Evolutionary conservation across 1,140 invertebrate species (phyloP).

Genomic region (Hermetia illucens): DNA sequence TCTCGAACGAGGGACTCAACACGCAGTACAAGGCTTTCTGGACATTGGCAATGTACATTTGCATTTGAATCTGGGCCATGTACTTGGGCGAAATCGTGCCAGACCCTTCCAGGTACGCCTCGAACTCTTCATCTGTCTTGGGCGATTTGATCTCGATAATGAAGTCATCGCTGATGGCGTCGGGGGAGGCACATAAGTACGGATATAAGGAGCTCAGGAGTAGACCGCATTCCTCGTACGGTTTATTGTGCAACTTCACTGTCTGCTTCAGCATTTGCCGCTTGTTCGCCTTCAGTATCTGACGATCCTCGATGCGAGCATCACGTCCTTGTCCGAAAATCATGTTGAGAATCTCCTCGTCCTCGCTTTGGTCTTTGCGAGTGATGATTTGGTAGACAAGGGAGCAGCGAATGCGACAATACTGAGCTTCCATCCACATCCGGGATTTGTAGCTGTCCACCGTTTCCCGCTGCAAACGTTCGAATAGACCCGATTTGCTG

Average conservation of each 20-base stretch:
- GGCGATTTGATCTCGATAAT: constrained; percentile 36
- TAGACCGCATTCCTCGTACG: constrained; percentile 24
- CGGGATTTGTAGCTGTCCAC: constrained; percentile 19
- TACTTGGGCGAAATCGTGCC: constrained; percentile 29
- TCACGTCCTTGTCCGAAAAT: constrained; percentile 26
- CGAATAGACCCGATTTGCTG: constrained; percentile 17
- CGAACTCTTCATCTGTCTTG: constrained; percentile 25
- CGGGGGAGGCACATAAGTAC: constrained; percentile 29
- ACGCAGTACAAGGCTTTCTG: constrained; percentile 27
- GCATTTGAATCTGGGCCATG: constrained; percentile 34
- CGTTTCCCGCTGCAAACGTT: constrained; percentile 16
- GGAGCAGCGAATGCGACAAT: constrained; percentile 25
- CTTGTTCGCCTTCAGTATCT: constrained; percentile 26
- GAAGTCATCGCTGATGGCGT: constrained; percentile 31
- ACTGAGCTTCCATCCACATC: constrained; percentile 23
- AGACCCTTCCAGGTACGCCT: constrained; percentile 22
- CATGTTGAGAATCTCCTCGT: constrained; percentile 20
- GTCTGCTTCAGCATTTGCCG: constrained; percentile 29
- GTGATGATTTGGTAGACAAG: constrained; percentile 21
- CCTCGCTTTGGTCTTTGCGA: constrained; percentile 15
- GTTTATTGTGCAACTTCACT: constrained; percentile 25
- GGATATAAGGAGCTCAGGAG: constrained; percentile 22
- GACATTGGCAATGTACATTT: constrained; percentile 31
- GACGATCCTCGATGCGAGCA: constrained; percentile 13
- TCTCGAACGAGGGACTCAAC: constrained; percentile 25